Base-by-base conservation (phyloP, 2,797 vertebrate genomes). In the Gobionotothen gibberifrons region DNA sequence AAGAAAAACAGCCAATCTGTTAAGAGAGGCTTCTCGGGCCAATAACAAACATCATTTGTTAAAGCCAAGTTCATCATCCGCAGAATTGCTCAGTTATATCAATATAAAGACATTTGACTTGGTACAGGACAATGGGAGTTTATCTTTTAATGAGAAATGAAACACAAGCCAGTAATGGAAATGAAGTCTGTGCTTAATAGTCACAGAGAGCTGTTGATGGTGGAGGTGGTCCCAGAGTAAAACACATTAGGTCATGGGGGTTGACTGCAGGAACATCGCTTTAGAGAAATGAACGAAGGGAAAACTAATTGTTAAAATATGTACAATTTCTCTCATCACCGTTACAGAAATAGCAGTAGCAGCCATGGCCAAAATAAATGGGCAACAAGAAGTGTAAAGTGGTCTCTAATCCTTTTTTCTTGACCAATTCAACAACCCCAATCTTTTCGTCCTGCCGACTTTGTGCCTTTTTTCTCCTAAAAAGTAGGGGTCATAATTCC, bases 221-320 rank as follows among this genome's bases (percentile, higher is more conserved):
- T 32, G 53, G 68, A 64, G 72, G 52, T 56, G 43, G 36, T 66
- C 10, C 42, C 54, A 14, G 22, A 71, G 52, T 79, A 60, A 78
- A 83, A 81, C 65, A 76, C 44, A 81, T 82, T 69, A 79, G 78
- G 80, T 82, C 61, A 79, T 56, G 60, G 64, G 57, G 69, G 46
- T 40, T 69, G 3, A 58, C 57, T 64, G 11, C 12, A 58, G 56
- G 69, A 47, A 71, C 13, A 42, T 16, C 47, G 10, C 36, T 62
- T 4, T 17, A 8, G 48, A 19, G 51, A 64, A 52, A 32, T 12
- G 10, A 19, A 44, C 55, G 46, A 54, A 19, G 13, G 3, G 13
- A 16, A 56, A 36, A 61, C 10, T 14, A 39, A n/a, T 12, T 36
- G 6, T 21, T 26, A 5, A 9, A 29, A 11, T 29, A 43, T 44